Conservation (phyloP, 2,888 invertebrate genomes). For the Lissocephala sabroskyi region DNA sequence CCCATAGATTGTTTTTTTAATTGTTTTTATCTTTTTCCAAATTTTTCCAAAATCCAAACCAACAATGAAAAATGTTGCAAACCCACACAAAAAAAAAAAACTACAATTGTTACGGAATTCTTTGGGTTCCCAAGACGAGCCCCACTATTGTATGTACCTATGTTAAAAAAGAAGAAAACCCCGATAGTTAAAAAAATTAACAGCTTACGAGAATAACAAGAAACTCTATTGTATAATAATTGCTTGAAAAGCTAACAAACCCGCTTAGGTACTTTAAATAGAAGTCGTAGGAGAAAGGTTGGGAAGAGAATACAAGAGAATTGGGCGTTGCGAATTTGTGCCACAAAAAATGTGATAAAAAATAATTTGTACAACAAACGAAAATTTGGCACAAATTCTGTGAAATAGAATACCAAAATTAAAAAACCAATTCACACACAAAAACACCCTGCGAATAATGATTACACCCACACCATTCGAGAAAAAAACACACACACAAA, state of each 20-base stretch:
- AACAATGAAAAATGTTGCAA: constrained; percentile 2
- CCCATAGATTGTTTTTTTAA: no score
- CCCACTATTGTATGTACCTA: background rate
- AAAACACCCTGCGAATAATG: constrained; percentile 1
- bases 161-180: background rate
- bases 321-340: constrained; percentile 50
- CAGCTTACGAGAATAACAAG: no score
- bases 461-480: constrained; percentile 7
- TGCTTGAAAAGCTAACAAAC: constrained; percentile 36
- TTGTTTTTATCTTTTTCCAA: constrained; percentile 3
- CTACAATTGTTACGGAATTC: background rate
- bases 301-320: constrained; percentile 6
- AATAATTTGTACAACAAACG: constrained; percentile 33
- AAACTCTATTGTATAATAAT: no score
- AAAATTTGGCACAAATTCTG: constrained; percentile 48
- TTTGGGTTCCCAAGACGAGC: background rate
- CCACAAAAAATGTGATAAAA: constrained; percentile 63
- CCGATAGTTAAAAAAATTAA: constrained; percentile 9
- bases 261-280: constrained; percentile 43
- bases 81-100: background rate
- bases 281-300: no score
- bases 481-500: constrained; percentile 16
- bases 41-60: constrained; percentile 44
- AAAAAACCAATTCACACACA: constrained; percentile 19
- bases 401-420: no score